Evolutionary conservation across 2,888 invertebrate species (phyloP), one percentile per base, ranked within the genome.

Genomic region (Rhabditoides inermis): DNA sequence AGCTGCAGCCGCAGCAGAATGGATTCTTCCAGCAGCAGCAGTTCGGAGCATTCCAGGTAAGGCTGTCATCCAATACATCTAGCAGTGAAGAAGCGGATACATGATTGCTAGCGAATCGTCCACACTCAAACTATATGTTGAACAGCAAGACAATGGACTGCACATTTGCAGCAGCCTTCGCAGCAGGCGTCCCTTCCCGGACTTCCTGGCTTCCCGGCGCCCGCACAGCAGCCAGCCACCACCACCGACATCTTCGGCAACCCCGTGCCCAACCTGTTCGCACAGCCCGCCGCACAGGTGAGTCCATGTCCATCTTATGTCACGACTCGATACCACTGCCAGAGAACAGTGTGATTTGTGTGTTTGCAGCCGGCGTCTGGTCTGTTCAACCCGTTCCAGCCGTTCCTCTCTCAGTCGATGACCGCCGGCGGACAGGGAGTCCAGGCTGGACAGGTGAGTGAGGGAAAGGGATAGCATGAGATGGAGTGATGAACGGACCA

Each of bases 381-480:
- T 10, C 52, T 68, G 26, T 60, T 61, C 51, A 73, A 73, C 39
- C 72, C 71, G 4, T 73, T 73, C 65, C 69, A 69, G 47, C 68
- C 70, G n/a, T 73, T 73, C 59, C 56, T 73, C 7, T 62, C 56
- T 27, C 67, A 70, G 35, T 25, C 42, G 15, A 42, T 49, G 12
- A 28, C 44, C 18, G 36, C 36, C 6, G 46, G 44, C 6, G 39
- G 51, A 25, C 27, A n/a, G 28, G 18, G 18, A n/a, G n/a, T 28
- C 26, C 27, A 37, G 49, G n/a, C 32, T 54, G 18, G 54, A 54
- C 25, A 49, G 49, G 10, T 36, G 49, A 15, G 46, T 41, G n/a
- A n/a, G n/a, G n/a, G n/a, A n/a, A n/a, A n/a, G n/a, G n/a, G n/a
- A n/a, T n/a, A n/a, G n/a, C n/a, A n/a, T n/a, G n/a, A n/a, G n/a